Evolutionary conservation across 2,888 invertebrate genomes (phyloP), one percentile per base, ranked within the genome.

Genomic region (Ptychoptera contaminata): DNA sequence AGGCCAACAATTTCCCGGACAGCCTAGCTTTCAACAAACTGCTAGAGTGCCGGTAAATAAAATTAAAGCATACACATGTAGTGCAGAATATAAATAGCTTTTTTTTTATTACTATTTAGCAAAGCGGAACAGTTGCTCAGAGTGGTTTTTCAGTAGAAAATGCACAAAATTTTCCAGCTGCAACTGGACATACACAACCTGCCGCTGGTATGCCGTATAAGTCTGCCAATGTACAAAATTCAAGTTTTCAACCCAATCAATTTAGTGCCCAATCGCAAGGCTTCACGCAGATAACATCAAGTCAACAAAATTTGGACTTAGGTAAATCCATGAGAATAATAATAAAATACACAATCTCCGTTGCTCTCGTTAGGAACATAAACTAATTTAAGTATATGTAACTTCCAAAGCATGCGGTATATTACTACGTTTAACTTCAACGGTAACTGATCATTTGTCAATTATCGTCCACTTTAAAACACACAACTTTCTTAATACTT

Each of bases 201-300:
- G 56, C 66, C 9, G 65, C 70, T 34, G 68, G 67, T 31, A 67
- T 69, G 67, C 69, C 69, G 38, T 69, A 65, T 50, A 69, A 69
- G 52, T 68, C 67, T 1, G 66, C 67, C 0, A 61, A 67, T 4
- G 64, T 65, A 35, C 46, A 48, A 37, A 51, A 50, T 44, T 39
- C 12, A n/a, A 12, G 1, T 32, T 44, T 46, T 36, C 40, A 46
- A 38, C 46, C 45, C 37, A 47, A 45, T 34, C 46, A 44, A 39
- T 38, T 40, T 38, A n/a, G 9, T 23, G 43, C 10, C 42, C 10
- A 42, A 9, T 7, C 40, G 38, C 16, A 49, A 42, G 36, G 36
- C 2, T 16, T 29, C 29, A 39, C 36, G 12, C 23, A 40, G 10
- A 40, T 16, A 16, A 42, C 39, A 11, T 38, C 31, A 29, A 38